A percentile compares a stretch with the other conserved stretches of the same genome.
Evolutionary conservation across 2,888 invertebrate species (phyloP).

Genomic region (Fabriciana adippe): DNA sequence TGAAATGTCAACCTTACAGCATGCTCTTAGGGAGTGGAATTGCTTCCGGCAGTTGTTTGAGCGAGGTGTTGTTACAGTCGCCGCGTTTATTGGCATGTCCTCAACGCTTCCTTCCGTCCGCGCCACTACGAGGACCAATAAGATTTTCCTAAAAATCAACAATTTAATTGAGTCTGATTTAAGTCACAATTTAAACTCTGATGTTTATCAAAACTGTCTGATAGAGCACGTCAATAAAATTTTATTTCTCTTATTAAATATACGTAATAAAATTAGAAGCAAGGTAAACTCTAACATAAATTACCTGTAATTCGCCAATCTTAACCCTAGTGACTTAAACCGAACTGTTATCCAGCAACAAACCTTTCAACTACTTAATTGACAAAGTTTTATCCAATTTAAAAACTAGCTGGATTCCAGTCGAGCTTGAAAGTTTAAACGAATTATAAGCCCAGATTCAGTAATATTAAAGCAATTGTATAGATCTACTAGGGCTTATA

Average conservation of each 20-base stretch:
- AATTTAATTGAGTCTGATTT: constrained; percentile 3
- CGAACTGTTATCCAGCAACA: constrained; percentile 36
- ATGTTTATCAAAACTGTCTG: not conserved
- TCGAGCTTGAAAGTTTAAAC: constrained; percentile 49
- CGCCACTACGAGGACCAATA: constrained; percentile 43
- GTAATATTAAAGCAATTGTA: not conserved
- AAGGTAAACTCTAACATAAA: constrained; percentile 34
- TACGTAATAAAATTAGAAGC: not conserved
- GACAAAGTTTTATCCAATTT: constrained; percentile 65
- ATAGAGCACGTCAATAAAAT: not conserved
- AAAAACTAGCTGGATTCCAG: constrained; percentile 60
- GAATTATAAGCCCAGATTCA: constrained; percentile 30
- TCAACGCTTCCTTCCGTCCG: constrained; percentile 70
- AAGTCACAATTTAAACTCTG: not conserved
- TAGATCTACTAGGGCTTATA: not conserved
- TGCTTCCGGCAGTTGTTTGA: constrained; percentile 56
- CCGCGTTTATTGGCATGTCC: constrained; percentile 76
- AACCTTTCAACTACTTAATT: constrained; percentile 62
- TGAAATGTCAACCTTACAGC: constrained; percentile 69
- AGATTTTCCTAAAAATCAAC: constrained; percentile 54
- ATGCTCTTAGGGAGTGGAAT: constrained; percentile 56
- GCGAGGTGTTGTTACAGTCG: constrained; percentile 70
- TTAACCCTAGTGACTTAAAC: constrained; percentile 37
- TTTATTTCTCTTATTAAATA: not conserved
- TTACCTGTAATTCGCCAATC: constrained; percentile 37